Base-by-base conservation (phyloP, 2,797 vertebrate species). In the Sparidentex hasta region DNA sequence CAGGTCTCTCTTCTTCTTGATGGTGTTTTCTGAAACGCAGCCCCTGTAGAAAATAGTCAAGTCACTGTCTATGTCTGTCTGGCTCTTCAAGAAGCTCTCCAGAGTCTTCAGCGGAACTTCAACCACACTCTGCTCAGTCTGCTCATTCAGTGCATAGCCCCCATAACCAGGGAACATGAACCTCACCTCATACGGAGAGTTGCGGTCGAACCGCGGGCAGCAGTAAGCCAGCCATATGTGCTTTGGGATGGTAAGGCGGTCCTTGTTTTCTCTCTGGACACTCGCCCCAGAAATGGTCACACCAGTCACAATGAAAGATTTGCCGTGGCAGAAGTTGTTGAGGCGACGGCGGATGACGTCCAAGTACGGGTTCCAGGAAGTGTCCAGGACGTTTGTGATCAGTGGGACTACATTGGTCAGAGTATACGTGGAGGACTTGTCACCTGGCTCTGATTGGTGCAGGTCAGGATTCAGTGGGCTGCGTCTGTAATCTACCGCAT, bases 141-240 rank as follows among this genome's bases (percentile, higher is more conserved):
- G 71, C 20, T 85, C 87, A 78, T 95, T 95, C 61, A 90, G 67
- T 5, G 92, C 94, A 41, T 94, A 95, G 29, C 91, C 93, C 0
- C 90, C 93, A 5, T 94, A 93, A 33, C 90, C 78, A 2, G 94
- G 95, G 66, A 95, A 93, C 94, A 94, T 95, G 63, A 92, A 95
- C 29, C 93, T 92, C 67, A 95, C 94, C 68, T 94, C 93, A 11
- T 94, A 95, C 0, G 94, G 95, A 0, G 94, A 93, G 84, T 95
- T 95, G 13, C 48, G 91, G 77, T 95, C 94, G 57, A 92, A 95
- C 63, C 51, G 62, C 0, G 94, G 94, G 82, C 94, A 95, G 90
- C 95, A 95, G 86, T 95, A 95, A 3, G 93, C 93, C 59, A 94
- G 74, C 94, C 94, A 95, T 27, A 95, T 12, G 43, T 94, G 75